phyloP scores from a whole-genome alignment of 2,888 invertebrate genomes.

The Xestia c-nigrum region DNA sequence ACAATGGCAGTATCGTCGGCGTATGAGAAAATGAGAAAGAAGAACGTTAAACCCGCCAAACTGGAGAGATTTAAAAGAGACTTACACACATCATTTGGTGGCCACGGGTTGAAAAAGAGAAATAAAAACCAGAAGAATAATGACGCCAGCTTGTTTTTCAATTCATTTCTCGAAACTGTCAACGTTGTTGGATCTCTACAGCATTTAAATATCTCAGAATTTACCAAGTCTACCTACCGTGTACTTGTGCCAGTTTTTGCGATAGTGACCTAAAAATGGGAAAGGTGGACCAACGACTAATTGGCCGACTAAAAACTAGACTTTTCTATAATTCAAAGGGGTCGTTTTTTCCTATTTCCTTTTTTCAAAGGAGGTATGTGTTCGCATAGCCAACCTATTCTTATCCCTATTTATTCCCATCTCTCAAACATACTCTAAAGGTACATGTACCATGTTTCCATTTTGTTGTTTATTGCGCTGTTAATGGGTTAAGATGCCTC shows the following conservation, averaged over 20 bases:
- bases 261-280: not conserved
- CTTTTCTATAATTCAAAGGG: too few species aligned
- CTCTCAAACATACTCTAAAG: not conserved
- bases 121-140: not conserved
- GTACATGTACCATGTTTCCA: constrained; percentile 1
- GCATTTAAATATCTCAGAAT: not conserved
- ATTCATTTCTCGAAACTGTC: not conserved
- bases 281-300: not conserved
- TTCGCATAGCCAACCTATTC: too few species aligned
- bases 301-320: not conserved
- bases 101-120: not conserved
- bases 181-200: not conserved
- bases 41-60: not conserved
- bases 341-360: not conserved
- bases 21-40: too few species aligned
- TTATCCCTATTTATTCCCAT: not conserved
- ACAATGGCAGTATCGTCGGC: too few species aligned
- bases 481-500: constrained; percentile 36
- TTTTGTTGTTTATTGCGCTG: constrained; percentile 22
- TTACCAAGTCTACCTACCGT: too few species aligned
- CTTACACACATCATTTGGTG: not conserved
- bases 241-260: not conserved
- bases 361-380: too few species aligned
- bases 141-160: not conserved
- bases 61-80: not conserved